These are phyloP conservation scores for Chrysaora quinquecirrha DNA, from an alignment of 30 jellyfish, hydroid and myxozoan species.

Conservation along the genomic window DNA sequence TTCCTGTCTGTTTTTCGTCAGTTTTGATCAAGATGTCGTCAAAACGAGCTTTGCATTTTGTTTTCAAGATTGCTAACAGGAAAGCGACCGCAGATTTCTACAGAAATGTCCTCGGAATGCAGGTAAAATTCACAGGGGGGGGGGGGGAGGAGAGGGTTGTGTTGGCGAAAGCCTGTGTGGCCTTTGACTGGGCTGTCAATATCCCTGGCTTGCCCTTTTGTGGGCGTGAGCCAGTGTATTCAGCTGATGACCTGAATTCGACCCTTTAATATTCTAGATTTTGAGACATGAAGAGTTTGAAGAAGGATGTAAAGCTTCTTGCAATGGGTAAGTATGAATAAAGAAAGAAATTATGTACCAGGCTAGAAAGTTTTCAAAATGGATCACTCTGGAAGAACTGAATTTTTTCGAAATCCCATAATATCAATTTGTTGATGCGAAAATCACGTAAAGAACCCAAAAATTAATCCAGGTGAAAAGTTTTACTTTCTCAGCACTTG, in stretches of 20 bases:
- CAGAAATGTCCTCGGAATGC: conserved; percentile 90
- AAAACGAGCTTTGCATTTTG: conserved; percentile 89
- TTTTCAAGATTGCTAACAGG: conserved; percentile 83
- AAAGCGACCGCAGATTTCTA: conserved; percentile 83
- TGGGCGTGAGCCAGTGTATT: no score
- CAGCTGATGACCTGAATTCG: no score
- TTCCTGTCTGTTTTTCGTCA: no score
- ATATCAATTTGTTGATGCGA: no score
- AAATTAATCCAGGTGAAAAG: no score
- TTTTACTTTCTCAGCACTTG: no score
- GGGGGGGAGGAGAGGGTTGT: not conserved
- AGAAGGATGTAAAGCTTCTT: conserved; percentile 98
- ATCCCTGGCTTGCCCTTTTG: not conserved
- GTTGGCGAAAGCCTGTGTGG: not conserved
- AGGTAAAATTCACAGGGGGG: conserved; percentile 39
- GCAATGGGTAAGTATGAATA: conserved; percentile 84
- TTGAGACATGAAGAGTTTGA: conserved; percentile 98
- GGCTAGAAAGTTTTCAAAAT: no score
- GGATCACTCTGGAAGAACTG: no score
- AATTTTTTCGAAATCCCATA: no score
- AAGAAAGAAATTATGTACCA: no score
- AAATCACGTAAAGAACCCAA: no score
- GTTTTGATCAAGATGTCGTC: no score
- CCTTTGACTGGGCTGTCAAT: not conserved
- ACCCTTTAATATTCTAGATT: conserved; percentile 41